Base-by-base conservation (phyloP, 2,797 vertebrate genomes). In the Melanitta fusca region DNA sequence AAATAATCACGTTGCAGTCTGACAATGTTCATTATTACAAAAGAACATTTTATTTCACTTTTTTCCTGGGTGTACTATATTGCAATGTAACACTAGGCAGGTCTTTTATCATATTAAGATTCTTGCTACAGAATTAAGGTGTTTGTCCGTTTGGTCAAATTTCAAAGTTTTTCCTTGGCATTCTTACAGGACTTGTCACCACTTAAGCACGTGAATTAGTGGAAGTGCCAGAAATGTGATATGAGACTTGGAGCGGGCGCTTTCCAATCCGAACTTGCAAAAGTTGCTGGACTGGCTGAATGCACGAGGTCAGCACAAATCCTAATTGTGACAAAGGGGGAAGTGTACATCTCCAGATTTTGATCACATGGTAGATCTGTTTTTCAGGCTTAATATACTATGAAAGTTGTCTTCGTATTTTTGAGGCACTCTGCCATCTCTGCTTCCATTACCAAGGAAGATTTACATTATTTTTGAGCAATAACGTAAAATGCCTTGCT, bases 41-140 rank as follows among this genome's bases (percentile, higher is more conserved):
- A 98, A 97, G 72, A 96, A 79, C 51, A 65, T 95, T 93, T 97
- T 97, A 98, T 98, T 98, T 97, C 87, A 53, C 30, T 51, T 96
- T 96, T 96, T 64, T 74, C 71, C 96, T 95, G 85, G 90, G 93
- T 69, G 95, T 94, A 81, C 80, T 97, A 68, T 93, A 85, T 72
- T 56, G 80, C 62, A 80, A 85, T 0, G 21, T 80, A 96, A 96
- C 92, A 95, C 89, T 96, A 97, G 5, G 88, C 51, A 89, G 69
- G 88, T 88, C 95, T 94, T 80, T 36, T 57, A 79, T 88, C 80
- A 93, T 78, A 94, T 81, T 51, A 90, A 92, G 88, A 90, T 65
- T 92, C 87, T 96, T 84, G 91, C 84, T 84, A 93, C 85, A 94
- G 94, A 86, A 95, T 92, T 95, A 69, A 57, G 49, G 78, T 91